A percentile compares a stretch with the other conserved stretches of the same genome.
These are phyloP conservation scores for Salmo trutta DNA, from an alignment of 2,797 vertebrate species.

Conservation along the genomic window DNA sequence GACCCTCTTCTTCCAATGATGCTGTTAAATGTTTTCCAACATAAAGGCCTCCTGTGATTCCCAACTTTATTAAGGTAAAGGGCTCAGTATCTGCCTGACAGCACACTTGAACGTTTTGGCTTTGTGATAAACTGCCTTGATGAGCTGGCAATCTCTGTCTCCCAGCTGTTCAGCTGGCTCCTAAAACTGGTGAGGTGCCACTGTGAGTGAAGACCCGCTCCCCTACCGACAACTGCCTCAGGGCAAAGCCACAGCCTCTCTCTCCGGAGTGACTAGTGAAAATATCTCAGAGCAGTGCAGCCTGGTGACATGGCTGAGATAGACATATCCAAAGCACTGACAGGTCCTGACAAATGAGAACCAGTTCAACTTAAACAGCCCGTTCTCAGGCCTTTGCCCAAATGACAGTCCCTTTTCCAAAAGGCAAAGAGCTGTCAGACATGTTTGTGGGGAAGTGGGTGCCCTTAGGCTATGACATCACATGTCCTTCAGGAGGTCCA, in stretches of 20 bases:
- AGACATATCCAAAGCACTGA: constrained; percentile 58
- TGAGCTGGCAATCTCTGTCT: constrained; percentile 73
- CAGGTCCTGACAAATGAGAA: constrained; percentile 62
- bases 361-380: constrained; percentile 60
- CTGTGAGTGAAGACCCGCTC: constrained; percentile 41
- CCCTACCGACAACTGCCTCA: not conserved
- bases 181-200: constrained; percentile 59
- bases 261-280: constrained; percentile 7
- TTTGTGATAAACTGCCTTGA: constrained; percentile 75
- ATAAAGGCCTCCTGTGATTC: constrained; percentile 32
- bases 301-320: constrained; percentile 35
- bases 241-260: not conserved
- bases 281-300: constrained; percentile 5
- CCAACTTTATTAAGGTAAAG: not conserved
- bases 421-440: constrained; percentile 20
- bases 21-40: not conserved
- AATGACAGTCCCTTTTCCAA: not conserved
- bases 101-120: constrained; percentile 70
- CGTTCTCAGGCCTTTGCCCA: constrained; percentile 36
- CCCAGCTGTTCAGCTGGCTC: constrained; percentile 67
- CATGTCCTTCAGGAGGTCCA: constrained; percentile 41
- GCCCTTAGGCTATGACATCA: constrained; percentile 43
- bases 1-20: not conserved
- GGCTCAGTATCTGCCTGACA: constrained; percentile 68
- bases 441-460: constrained; percentile 23